A percentile compares a stretch with the other conserved stretches of the same genome.
Evolutionary conservation across 1,140 invertebrate genomes (phyloP).

Genomic region (Oryctes rhinoceros): DNA sequence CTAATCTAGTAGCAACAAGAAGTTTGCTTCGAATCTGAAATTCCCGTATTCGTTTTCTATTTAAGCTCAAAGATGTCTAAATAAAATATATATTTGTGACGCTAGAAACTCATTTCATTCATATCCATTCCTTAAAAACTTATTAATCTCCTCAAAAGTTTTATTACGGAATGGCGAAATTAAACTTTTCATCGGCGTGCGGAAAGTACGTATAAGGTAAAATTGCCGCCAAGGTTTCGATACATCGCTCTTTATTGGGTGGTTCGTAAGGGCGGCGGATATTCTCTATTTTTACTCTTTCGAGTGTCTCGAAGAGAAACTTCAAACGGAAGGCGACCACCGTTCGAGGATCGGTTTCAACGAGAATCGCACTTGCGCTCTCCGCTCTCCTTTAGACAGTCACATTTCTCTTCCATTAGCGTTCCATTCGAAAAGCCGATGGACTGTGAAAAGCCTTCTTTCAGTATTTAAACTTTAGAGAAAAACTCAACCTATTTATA

Average conservation of each 20-base stretch:
- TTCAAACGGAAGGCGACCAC: slow-evolving; percentile 22
- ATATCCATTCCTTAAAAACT: too few relatives aligned
- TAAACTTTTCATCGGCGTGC: not conserved
- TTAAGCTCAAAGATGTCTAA: too few relatives aligned
- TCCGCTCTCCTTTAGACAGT: slow-evolving; percentile 35
- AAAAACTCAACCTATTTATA: slow-evolving; percentile 24
- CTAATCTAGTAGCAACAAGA: too few relatives aligned
- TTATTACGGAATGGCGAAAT: not conserved
- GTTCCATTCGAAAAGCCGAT: slow-evolving; percentile 39
- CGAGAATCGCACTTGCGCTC: slow-evolving; percentile 19
- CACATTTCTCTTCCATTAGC: slow-evolving; percentile 48
- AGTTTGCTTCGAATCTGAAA: too few relatives aligned
- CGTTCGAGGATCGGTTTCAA: slow-evolving; percentile 40
- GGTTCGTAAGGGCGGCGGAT: not conserved
- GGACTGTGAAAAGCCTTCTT: slow-evolving; percentile 23
- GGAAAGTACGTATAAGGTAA: slow-evolving; percentile 23
- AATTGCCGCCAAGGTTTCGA: slow-evolving; percentile 1
- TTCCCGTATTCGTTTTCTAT: too few relatives aligned
- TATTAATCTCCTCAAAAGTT: too few relatives aligned
- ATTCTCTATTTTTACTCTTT: slow-evolving; percentile 24
- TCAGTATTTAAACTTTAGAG: slow-evolving; percentile 25
- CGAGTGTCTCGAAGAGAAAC: slow-evolving; percentile 20
- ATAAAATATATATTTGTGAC: too few relatives aligned
- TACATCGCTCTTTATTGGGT: slow-evolving; percentile 26
- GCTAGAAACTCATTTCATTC: too few relatives aligned